phyloP scores from a whole-genome alignment of 30 jellyfish, hydroid and myxozoan species.

The Hydractinia symbiolongicarpus region DNA sequence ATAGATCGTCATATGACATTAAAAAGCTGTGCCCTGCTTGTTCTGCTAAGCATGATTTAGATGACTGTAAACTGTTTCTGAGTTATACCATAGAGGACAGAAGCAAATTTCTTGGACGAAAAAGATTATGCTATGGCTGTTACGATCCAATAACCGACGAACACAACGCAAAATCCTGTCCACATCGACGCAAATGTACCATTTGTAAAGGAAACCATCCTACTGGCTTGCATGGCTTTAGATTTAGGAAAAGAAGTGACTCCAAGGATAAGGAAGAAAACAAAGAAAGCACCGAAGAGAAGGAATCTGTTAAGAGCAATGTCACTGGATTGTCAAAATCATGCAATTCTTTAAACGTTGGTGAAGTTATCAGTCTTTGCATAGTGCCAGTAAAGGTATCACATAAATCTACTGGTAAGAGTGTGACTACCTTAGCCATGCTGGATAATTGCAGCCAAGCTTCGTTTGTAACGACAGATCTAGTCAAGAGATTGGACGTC shows the following conservation, averaged over 20 bases:
- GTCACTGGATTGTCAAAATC: too few species aligned
- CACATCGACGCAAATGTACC: conserved; percentile 15
- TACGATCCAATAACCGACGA: too few species aligned
- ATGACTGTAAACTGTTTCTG: background rate
- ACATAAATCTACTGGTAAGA: background rate
- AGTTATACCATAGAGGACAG: conserved; percentile 13
- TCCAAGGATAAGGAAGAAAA: background rate
- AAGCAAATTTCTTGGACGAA: background rate
- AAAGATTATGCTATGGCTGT: too few species aligned
- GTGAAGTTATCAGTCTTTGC: conserved; percentile 34
- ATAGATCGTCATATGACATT: too few species aligned
- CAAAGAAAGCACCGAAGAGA: background rate
- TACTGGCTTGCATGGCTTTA: conserved; percentile 36
- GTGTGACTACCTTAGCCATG: conserved; percentile 1
- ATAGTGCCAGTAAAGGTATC: conserved; percentile 28
- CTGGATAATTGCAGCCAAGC: conserved; percentile 44
- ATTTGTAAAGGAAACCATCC: conserved; percentile 25
- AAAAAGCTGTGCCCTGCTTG: too few species aligned
- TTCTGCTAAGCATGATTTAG: too few species aligned
- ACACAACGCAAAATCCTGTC: conserved; percentile 23
- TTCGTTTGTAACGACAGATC: conserved; percentile 25
- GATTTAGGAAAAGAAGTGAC: background rate
- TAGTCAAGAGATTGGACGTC: background rate
- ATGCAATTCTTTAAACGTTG: too few species aligned
- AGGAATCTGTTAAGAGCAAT: conserved; percentile 1